phyloP scores from a whole-genome alignment of 2,888 invertebrate genomes.

The Campoplex capitator region DNA sequence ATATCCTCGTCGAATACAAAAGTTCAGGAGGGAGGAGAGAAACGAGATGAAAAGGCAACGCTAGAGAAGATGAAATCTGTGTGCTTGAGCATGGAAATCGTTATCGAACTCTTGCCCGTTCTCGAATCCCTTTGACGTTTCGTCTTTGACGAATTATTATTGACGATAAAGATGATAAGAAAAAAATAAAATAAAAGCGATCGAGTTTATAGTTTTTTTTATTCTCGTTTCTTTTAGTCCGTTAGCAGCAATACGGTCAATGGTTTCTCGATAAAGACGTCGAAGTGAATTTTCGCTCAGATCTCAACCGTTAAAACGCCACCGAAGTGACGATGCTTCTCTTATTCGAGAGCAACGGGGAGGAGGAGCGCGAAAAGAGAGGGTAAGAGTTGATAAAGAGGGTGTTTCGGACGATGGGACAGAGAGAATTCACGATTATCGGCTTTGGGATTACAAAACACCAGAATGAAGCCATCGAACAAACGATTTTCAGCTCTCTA shows the following conservation, averaged over 20 bases:
- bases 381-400: constrained; percentile 65
- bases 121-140: constrained; percentile 60
- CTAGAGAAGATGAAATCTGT: background rate
- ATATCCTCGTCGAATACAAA: constrained; percentile 29
- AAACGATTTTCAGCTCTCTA: constrained; percentile 80
- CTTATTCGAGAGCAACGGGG: constrained; percentile 48
- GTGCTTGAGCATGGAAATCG: constrained; percentile 61
- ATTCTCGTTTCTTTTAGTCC: background rate
- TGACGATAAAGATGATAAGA: constrained; percentile 41
- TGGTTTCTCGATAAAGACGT: constrained; percentile 83
- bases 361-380: constrained; percentile 38
- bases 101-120: constrained; percentile 54
- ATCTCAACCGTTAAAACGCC: constrained; percentile 74
- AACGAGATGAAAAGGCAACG: background rate
- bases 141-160: constrained; percentile 50
- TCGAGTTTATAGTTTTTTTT: constrained; percentile 25
- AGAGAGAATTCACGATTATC: constrained; percentile 80
- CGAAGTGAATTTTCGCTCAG: constrained; percentile 79
- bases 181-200: constrained; percentile 38
- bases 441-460: constrained; percentile 80
- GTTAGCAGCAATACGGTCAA: constrained; percentile 66
- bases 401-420: constrained; percentile 57
- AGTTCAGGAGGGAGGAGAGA: background rate
- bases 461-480: constrained; percentile 76
- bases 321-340: constrained; percentile 60